These are phyloP conservation scores for Talpa occidentalis DNA, from an alignment of 2,113 vertebrate genomes.

Conservation along the genomic window DNA sequence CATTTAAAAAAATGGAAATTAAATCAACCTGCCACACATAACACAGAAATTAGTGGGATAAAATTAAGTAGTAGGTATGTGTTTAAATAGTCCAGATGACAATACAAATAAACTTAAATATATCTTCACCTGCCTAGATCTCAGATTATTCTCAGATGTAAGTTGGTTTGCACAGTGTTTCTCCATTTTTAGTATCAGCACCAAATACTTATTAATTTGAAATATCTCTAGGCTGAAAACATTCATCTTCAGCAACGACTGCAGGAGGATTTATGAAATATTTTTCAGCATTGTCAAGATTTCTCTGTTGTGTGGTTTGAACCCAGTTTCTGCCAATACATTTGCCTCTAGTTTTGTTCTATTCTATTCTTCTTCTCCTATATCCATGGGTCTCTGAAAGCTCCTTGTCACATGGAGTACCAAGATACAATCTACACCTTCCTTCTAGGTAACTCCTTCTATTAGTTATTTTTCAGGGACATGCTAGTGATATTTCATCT, in stretches of 20 bases:
- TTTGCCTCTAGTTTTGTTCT: not conserved
- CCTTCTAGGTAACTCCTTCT: slow-evolving; percentile 1
- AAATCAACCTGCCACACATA: not conserved
- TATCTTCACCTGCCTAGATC: not conserved
- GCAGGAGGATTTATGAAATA: slow-evolving; percentile 29
- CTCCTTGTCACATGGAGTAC: slow-evolving; percentile 27
- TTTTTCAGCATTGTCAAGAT: slow-evolving; percentile 15
- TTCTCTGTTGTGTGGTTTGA: slow-evolving; percentile 17
- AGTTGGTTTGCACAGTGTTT: not conserved
- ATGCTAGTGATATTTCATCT: slow-evolving; percentile 28
- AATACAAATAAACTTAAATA: not conserved
- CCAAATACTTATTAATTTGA: not conserved
- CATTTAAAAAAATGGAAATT: not conserved
- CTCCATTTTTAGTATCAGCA: slow-evolving; percentile 18
- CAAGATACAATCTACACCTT: not conserved
- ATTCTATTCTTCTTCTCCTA: not conserved
- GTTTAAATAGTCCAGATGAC: slow-evolving; percentile 31
- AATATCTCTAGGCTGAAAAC: not conserved
- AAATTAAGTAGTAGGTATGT: slow-evolving; percentile 20
- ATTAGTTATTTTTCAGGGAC: slow-evolving; percentile 44
- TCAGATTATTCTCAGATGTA: not conserved
- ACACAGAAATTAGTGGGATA: not conserved
- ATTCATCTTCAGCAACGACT: not conserved
- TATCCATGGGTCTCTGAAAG: not conserved
- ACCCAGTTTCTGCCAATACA: not conserved